These are phyloP conservation scores for Stegana nigrithorax DNA, from an alignment of 2,888 invertebrate species.

Conservation along the genomic window DNA sequence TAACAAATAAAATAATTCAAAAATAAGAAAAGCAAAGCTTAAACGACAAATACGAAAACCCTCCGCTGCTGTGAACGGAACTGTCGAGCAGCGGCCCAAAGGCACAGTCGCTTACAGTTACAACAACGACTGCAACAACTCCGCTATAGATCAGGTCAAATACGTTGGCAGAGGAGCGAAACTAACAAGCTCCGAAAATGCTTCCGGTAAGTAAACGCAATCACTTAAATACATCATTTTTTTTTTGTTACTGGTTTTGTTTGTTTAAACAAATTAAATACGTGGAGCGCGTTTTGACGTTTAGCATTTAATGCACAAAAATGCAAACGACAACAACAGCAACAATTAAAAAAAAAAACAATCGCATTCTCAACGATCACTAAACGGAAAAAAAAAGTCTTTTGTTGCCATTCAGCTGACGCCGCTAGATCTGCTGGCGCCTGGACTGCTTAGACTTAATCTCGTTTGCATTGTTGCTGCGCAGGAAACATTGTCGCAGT, in stretches of 20 bases:
- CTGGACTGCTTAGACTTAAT: too few species aligned
- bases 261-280: neutral
- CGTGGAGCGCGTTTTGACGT: neutral
- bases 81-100: neutral
- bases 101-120: constrained; percentile 4
- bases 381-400: too few species aligned
- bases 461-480: neutral
- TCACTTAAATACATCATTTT: neutral
- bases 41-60: constrained; percentile 13
- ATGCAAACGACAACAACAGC: neutral
- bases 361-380: neutral
- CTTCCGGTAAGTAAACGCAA: constrained; percentile 62
- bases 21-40: too few species aligned
- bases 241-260: neutral
- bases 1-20: too few species aligned
- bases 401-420: too few species aligned
- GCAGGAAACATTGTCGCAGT: neutral
- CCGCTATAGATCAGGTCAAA: constrained; percentile 34
- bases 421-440: too few species aligned
- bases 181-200: constrained; percentile 54
- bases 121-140: constrained; percentile 19
- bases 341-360: neutral
- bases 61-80: neutral
- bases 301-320: neutral
- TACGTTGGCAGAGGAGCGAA: constrained; percentile 32